Percentiles rank a stretch among this genome's conserved stretches.
Conservation (phyloP, 1,140 invertebrate genomes). For the Sycophaga agraensis region DNA sequence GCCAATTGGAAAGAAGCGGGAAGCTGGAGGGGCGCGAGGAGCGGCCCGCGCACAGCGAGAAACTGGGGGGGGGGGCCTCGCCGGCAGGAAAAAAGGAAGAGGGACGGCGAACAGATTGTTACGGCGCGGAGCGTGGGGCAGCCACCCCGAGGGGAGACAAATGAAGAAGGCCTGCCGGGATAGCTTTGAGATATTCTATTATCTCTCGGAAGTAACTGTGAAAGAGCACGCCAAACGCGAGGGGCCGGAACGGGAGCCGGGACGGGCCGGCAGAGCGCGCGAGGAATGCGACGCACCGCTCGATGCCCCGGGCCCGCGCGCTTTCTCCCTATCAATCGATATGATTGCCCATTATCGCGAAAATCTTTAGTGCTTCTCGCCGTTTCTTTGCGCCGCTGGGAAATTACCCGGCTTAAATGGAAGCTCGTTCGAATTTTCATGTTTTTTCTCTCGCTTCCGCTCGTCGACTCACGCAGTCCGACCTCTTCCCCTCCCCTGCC, state of each 20-base stretch:
- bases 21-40: background rate
- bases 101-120: background rate
- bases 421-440: too few species aligned
- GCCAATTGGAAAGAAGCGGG: conserved; percentile 20
- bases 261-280: too few species aligned
- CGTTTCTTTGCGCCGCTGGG: background rate
- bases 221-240: conserved; percentile 26
- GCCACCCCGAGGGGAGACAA: too few species aligned
- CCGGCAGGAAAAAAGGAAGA: background rate
- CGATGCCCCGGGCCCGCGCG: background rate
- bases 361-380: background rate
- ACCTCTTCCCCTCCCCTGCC: too few species aligned
- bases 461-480: too few species aligned
- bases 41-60: conserved; percentile 4
- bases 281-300: background rate
- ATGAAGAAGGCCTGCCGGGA: background rate
- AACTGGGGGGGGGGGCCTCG: background rate
- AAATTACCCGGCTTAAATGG: background rate
- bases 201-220: conserved; percentile 19
- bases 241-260: background rate
- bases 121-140: too few species aligned
- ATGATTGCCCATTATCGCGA: background rate
- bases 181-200: conserved; percentile 25
- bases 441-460: too few species aligned
- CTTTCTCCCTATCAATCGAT: conserved; percentile 8